Percentiles rank a stretch among this genome's conserved stretches.
Evolutionary conservation across 1,140 invertebrate genomes (phyloP).

Genomic region (Orchesella cincta): DNA sequence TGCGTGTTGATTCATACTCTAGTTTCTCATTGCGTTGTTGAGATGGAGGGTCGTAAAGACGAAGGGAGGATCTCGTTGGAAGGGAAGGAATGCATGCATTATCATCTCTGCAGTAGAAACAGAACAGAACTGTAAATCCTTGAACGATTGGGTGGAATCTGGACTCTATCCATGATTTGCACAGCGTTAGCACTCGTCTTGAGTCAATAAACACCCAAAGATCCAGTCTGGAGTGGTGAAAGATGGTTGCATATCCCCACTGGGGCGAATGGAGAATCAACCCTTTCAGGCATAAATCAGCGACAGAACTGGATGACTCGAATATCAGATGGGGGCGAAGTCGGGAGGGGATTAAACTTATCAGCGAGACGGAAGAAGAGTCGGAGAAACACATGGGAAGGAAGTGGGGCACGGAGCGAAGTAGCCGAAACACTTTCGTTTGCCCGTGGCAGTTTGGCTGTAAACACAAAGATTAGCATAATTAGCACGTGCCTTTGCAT

Average conservation of each 20-base stretch:
- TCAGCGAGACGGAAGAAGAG: not conserved
- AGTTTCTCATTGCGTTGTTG: no score
- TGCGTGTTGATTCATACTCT: constrained; percentile 23
- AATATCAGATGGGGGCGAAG: constrained; percentile 44
- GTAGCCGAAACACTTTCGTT: constrained; percentile 46
- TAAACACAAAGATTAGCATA: constrained; percentile 14
- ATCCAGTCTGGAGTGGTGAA: constrained; percentile 46
- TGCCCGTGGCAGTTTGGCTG: constrained; percentile 49
- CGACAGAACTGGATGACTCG: constrained; percentile 31
- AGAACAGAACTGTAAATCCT: constrained; percentile 26
- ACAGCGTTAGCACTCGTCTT: constrained; percentile 15
- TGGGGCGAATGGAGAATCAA: constrained; percentile 32
- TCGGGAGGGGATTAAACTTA: constrained; percentile 25
- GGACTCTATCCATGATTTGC: constrained; percentile 32
- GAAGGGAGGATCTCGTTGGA: no score
- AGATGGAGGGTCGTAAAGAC: no score
- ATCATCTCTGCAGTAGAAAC: constrained; percentile 38
- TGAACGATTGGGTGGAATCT: constrained; percentile 28
- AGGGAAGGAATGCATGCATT: not conserved
- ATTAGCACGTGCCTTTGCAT: not conserved
- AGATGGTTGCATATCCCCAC: constrained; percentile 35
- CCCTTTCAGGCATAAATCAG: constrained; percentile 34
- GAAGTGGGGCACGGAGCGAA: constrained; percentile 36
- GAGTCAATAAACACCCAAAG: constrained; percentile 48
- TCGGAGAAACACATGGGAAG: constrained; percentile 45